Base-by-base conservation (phyloP, 2,888 invertebrate genomes). In the Digitonthophagus gazella region DNA sequence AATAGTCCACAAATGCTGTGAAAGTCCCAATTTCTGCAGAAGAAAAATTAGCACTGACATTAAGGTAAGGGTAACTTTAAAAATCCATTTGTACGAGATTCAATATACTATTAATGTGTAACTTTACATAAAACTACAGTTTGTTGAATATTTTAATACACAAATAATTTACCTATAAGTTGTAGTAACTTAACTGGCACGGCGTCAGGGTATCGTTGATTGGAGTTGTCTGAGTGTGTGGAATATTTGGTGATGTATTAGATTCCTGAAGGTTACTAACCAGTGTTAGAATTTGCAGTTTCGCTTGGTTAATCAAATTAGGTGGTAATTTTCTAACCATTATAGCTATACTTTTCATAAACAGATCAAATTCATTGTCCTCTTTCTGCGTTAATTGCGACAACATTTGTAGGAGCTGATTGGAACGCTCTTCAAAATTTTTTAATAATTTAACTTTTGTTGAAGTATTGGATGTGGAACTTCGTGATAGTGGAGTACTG, bases 361-460 rank as follows among this genome's bases (percentile, higher is more conserved):
- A 65, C 8, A 54, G 44, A 55, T 65, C 55, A 8, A 65, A 5
- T 44, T 55, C 55, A 54, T 65, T n/a, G 15, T 65, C 65, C 16
- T 65, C 64, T 16, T 64, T 64, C 54, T 64, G 64, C 3, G 15
- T 15, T 28, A 64, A 54, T 14, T 64, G 64, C 15, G 64, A 15
- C 54, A 64, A 64, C 15, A 64, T 15, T 55, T 55, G 65, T 19
- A 18, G 58, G 18, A 14, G 58, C 19, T 58, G 16, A n/a, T n/a
- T 58, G 2, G 18, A 16, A n/a, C 18, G 58, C n/a, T 44, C 65
- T 65, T 65, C 65, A 18, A 54, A 54, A 11, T 54, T 54, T 5
- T n/a, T 15, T 65, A 65, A 44, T 54, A 65, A 44, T 44, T 54
- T 65, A 15, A 2, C 18, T 54, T 65, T 65, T 65, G 3, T 65